Evolutionary conservation across 2,888 invertebrate genomes (phyloP).

Genomic region (Mythimna ferrago): DNA sequence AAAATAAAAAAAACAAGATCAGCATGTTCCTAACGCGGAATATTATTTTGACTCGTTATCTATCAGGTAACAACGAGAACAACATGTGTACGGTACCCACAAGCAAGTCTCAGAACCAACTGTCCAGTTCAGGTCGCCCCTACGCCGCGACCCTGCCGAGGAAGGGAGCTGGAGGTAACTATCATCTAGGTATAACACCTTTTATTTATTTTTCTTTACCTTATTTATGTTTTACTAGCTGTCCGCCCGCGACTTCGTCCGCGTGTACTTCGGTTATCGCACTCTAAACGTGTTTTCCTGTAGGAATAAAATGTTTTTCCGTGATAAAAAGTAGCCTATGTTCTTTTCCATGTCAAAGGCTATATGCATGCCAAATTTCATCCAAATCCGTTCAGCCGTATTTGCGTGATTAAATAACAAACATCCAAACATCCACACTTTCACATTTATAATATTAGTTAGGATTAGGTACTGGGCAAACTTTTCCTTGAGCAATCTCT

Average conservation of each 20-base stretch:
- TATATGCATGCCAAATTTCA: too few species aligned
- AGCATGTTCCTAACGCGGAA: neutral
- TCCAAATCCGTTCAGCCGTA: too few species aligned
- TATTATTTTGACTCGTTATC: neutral
- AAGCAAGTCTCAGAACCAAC: conserved; percentile 90
- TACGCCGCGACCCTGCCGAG: conserved; percentile 97
- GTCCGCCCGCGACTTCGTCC: too few species aligned
- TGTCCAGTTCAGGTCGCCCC: conserved; percentile 89
- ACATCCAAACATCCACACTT: too few species aligned
- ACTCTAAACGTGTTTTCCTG: too few species aligned
- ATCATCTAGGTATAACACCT: neutral
- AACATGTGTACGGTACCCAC: conserved; percentile 83
- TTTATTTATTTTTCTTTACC: neutral
- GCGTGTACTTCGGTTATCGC: too few species aligned
- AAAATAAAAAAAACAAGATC: neutral
- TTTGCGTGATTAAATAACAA: too few species aligned
- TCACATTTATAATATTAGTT: too few species aligned
- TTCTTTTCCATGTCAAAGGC: too few species aligned
- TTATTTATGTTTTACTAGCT: neutral
- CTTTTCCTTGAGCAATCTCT: neutral
- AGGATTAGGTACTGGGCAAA: neutral
- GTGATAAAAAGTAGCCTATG: too few species aligned
- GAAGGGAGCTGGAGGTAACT: conserved; percentile 92
- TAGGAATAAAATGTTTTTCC: too few species aligned
- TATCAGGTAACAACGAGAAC: conserved; percentile 74